A percentile compares a stretch with the other conserved stretches of the same genome.
These are phyloP conservation scores for Lasioglossum baleicum DNA, from an alignment of 1,140 invertebrate species.

Conservation along the genomic window DNA sequence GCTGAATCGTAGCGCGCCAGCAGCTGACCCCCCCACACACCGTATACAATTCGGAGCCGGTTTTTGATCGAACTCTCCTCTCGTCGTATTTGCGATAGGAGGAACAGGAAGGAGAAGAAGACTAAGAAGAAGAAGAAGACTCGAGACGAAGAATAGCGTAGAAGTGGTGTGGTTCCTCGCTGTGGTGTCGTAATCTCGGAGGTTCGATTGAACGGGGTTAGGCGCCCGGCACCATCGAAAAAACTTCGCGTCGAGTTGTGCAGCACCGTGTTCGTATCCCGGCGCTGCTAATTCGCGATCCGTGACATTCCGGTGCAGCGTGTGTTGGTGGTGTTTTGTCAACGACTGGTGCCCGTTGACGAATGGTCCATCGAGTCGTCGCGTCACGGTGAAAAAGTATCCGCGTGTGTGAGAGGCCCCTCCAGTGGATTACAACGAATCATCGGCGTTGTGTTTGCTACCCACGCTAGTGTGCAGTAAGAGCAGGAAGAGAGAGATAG, in stretches of 20 bases:
- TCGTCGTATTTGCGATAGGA: background rate
- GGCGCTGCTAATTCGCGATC: background rate
- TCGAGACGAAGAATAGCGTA: background rate
- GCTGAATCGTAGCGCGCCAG: too few species aligned
- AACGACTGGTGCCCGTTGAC: background rate
- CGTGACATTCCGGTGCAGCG: slow-evolving; percentile 22
- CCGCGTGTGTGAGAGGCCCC: slow-evolving; percentile 13
- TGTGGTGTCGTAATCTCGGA: background rate
- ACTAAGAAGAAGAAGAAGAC: background rate
- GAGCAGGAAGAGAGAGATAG: background rate
- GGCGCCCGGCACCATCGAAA: background rate
- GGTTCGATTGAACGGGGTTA: background rate
- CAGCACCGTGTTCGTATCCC: background rate
- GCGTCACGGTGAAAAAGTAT: slow-evolving; percentile 3
- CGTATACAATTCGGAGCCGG: background rate
- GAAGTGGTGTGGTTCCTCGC: background rate
- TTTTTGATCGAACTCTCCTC: background rate
- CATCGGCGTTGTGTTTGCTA: slow-evolving; percentile 30
- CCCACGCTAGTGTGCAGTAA: slow-evolving; percentile 6
- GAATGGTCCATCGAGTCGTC: slow-evolving; percentile 1
- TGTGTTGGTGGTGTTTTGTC: slow-evolving; percentile 7
- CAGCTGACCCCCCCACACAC: background rate
- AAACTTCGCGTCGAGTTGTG: background rate
- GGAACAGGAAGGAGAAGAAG: too few species aligned
- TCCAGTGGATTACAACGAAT: slow-evolving; percentile 40